These are phyloP conservation scores for Echiichthys vipera DNA, from an alignment of 2,797 vertebrate genomes.

Conservation along the genomic window DNA sequence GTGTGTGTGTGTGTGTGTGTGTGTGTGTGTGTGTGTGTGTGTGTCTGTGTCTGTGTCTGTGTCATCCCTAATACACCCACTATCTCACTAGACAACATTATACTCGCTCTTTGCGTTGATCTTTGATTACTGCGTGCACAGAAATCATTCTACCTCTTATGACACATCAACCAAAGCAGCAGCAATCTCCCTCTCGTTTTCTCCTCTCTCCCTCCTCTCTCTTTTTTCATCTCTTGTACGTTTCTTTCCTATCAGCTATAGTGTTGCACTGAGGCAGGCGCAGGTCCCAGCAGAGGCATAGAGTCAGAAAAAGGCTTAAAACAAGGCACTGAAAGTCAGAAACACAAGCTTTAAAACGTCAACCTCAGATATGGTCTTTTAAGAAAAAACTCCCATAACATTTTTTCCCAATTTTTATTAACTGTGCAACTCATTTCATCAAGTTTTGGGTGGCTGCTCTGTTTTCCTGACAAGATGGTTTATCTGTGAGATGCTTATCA, in stretches of 20 bases:
- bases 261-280: conserved; percentile 46
- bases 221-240: conserved; percentile 17
- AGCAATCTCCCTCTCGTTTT: conserved; percentile 13
- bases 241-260: conserved; percentile 39
- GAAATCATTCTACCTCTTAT: conserved; percentile 21
- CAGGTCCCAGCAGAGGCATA: conserved; percentile 50
- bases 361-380: conserved; percentile 12
- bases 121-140: conserved; percentile 36
- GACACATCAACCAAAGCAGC: conserved; percentile 28
- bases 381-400: conserved; percentile 39
- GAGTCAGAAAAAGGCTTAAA: conserved; percentile 41
- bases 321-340: conserved; percentile 47
- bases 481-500: not conserved
- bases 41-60: conserved; percentile 19
- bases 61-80: conserved; percentile 27
- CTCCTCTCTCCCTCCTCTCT: not conserved
- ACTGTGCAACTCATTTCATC: conserved; percentile 10
- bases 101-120: conserved; percentile 41
- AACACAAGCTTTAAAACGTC: conserved; percentile 43
- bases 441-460: not conserved
- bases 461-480: not conserved
- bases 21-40: conserved; percentile 1
- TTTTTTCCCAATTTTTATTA: conserved; percentile 2
- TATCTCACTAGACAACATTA: conserved; percentile 20
- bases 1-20: conserved; percentile 14